phyloP scores from a whole-genome alignment of 2,888 invertebrate species.

The Scelioninae gen. 2 region DNA sequence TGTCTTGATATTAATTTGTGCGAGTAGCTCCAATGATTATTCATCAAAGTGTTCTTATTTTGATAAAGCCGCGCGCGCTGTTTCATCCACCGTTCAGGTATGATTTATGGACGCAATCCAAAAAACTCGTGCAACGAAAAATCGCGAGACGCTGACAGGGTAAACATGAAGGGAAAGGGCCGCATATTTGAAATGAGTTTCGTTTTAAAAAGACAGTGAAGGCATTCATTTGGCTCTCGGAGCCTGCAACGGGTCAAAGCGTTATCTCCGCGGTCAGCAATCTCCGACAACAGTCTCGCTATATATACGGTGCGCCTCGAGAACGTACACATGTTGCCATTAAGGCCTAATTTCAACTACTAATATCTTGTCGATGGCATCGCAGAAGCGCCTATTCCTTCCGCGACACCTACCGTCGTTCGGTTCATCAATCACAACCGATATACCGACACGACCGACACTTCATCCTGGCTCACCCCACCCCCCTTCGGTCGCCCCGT shows the following conservation, averaged over 20 bases:
- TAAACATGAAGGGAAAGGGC: constrained; percentile 61
- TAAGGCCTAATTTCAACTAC: constrained; percentile 57
- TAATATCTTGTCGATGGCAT: constrained; percentile 33
- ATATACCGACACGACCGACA: too few relatives aligned
- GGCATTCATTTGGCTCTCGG: constrained; percentile 73
- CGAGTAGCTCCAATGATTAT: constrained; percentile 19
- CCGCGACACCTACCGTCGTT: constrained; percentile 12
- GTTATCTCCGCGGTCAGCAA: constrained; percentile 75
- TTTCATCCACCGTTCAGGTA: constrained; percentile 32
- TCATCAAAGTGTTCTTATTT: constrained; percentile 34
- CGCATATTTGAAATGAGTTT: constrained; percentile 63
- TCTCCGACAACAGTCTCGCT: constrained; percentile 72
- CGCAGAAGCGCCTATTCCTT: constrained; percentile 3
- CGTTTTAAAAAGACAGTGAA: constrained; percentile 68
- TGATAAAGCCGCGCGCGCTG: constrained; percentile 3
- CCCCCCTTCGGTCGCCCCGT: too few relatives aligned
- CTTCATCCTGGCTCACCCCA: too few relatives aligned
- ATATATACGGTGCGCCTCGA: constrained; percentile 59
- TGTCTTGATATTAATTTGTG: too few relatives aligned
- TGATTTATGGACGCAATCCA: constrained; percentile 44
- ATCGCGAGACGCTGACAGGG: constrained; percentile 43
- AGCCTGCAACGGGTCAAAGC: constrained; percentile 74
- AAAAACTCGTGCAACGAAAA: constrained; percentile 43
- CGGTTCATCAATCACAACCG: background rate
- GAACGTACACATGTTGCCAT: constrained; percentile 53